A percentile compares a stretch with the other conserved stretches of the same genome.
Conservation (phyloP, 2,113 vertebrate genomes). For the Hippocampus abdominalis region DNA sequence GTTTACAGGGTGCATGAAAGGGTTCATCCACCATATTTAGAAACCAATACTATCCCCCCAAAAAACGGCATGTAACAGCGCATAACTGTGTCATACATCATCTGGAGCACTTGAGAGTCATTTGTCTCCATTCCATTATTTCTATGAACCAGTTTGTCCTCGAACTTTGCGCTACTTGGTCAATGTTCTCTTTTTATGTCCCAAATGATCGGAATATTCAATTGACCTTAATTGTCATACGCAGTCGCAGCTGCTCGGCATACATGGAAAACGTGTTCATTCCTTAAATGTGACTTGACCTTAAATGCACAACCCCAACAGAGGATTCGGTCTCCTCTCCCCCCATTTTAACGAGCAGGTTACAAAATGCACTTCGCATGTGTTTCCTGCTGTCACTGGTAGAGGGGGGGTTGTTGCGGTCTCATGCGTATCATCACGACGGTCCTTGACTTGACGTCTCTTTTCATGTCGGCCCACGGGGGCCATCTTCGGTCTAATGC, state of each 20-base stretch:
- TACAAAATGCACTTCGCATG: conserved; percentile 15
- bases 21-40: too few species aligned
- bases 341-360: background rate
- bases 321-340: background rate
- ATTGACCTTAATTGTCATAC: background rate
- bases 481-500: conserved; percentile 18
- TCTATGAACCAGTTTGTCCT: too few species aligned
- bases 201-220: background rate
- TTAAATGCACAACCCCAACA: background rate
- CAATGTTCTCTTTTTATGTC: too few species aligned
- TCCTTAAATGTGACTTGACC: background rate
- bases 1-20: too few species aligned
- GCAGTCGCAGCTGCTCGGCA: background rate
- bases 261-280: conserved; percentile 10
- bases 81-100: too few species aligned
- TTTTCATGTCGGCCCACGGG: conserved; percentile 4
- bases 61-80: too few species aligned
- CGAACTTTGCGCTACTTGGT: too few species aligned
- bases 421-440: conserved; percentile 14
- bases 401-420: conserved; percentile 14
- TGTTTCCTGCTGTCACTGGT: conserved; percentile 6
- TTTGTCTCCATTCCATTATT: too few species aligned
- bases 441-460: conserved; percentile 13
- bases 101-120: too few species aligned
- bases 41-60: too few species aligned